Percentiles rank a stretch among this genome's conserved stretches.
Conservation (phyloP, 2,113 vertebrate species). For the Crotalus helleri region DNA sequence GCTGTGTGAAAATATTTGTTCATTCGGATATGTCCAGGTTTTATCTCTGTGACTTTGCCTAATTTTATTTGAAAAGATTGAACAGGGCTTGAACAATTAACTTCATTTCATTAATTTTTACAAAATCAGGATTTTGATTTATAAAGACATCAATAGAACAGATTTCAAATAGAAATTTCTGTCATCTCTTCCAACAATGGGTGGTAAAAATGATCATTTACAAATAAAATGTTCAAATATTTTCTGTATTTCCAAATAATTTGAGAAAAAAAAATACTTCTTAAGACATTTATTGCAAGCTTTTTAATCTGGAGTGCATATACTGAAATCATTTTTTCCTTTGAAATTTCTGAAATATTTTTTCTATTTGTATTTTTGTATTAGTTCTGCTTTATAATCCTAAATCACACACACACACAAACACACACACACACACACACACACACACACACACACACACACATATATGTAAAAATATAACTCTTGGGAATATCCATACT, state of each 20-base stretch:
- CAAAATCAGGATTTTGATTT: background rate
- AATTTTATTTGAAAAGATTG: background rate
- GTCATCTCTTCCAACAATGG: background rate
- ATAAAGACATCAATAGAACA: background rate
- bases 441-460: too few relatives aligned
- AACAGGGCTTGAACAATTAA: background rate
- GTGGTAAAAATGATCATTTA: background rate
- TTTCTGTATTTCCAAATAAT: background rate
- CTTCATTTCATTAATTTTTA: background rate
- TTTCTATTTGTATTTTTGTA: background rate
- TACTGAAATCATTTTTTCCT: background rate
- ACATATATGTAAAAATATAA: too few relatives aligned
- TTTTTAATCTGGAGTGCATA: background rate
- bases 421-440: too few relatives aligned
- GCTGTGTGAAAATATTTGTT: background rate
- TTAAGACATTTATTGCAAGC: background rate
- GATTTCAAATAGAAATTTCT: background rate
- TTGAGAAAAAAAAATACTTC: background rate
- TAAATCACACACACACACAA: background rate
- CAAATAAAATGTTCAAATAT: background rate
- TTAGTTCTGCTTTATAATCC: background rate
- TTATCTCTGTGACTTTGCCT: slow-evolving; percentile 20
- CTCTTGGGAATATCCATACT: too few relatives aligned
- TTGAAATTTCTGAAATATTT: background rate
- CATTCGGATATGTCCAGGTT: background rate